Evolutionary conservation across 2,113 vertebrate species (phyloP).

Genomic region (Serilophus lunatus): DNA sequence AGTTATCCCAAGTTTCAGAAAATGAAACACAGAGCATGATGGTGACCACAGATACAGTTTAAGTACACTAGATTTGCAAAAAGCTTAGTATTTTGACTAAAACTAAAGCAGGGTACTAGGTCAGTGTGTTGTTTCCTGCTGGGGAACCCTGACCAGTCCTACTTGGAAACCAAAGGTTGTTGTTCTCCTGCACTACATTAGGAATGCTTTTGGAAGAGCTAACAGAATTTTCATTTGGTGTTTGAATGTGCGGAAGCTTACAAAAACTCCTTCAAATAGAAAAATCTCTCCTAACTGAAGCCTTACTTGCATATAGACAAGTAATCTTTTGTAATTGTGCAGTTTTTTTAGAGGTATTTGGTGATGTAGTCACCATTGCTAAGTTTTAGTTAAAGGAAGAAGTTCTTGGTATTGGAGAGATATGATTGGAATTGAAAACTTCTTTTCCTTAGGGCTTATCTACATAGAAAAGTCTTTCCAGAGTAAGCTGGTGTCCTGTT

Average conservation of each 20-base stretch:
- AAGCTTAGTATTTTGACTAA: not conserved
- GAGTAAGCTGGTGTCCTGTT: not conserved
- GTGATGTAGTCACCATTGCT: not conserved
- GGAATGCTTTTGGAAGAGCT: not conserved
- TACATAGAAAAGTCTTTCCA: not conserved
- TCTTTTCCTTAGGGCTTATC: not conserved
- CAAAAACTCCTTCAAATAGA: not conserved
- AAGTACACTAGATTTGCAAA: not conserved
- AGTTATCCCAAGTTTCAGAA: conserved; percentile 47
- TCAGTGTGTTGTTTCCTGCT: not conserved
- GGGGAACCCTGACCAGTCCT: not conserved
- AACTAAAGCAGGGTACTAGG: not conserved
- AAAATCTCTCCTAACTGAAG: not conserved
- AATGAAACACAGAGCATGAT: not conserved
- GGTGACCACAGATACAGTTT: not conserved
- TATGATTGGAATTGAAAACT: not conserved
- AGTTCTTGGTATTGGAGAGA: not conserved
- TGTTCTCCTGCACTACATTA: not conserved
- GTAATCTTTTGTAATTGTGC: not conserved
- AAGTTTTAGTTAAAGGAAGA: not conserved
- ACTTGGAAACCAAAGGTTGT: not conserved
- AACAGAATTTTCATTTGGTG: not conserved
- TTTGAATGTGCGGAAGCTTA: not conserved
- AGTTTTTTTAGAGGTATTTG: not conserved
- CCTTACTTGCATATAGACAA: not conserved